Percentiles rank a stretch among this genome's conserved stretches.
phyloP scores from a whole-genome alignment of 2,888 invertebrate species.

The Stenurella melanura region DNA sequence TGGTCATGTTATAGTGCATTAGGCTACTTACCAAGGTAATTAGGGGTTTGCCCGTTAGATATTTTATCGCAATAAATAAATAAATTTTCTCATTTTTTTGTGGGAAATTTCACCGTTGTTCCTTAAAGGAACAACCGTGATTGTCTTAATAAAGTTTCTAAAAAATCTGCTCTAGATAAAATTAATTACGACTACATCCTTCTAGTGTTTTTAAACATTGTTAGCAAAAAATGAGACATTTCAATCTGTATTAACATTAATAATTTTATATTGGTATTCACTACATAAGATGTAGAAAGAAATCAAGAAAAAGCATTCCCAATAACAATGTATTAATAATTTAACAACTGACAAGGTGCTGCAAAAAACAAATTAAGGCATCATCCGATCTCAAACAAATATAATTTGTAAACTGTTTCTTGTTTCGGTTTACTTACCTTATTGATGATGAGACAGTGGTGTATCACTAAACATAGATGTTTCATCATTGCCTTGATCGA shows the following conservation, averaged over 20 bases:
- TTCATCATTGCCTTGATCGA: too few relatives aligned
- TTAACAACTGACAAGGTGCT: constrained; percentile 9
- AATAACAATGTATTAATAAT: constrained; percentile 24
- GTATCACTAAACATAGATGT: neutral
- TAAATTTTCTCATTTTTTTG: too few relatives aligned
- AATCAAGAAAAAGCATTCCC: constrained; percentile 6
- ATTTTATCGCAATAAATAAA: too few relatives aligned
- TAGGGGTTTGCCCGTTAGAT: too few relatives aligned
- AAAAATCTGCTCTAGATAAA: constrained; percentile 5
- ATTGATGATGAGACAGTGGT: neutral
- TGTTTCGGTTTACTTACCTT: constrained; percentile 27
- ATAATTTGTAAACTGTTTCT: neutral
- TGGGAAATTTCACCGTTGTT: too few relatives aligned
- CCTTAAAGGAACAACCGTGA: constrained; percentile 1
- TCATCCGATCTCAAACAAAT: constrained; percentile 12
- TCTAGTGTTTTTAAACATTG: constrained; percentile 5
- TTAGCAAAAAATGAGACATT: constrained; percentile 9
- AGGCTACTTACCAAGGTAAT: too few relatives aligned
- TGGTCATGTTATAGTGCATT: too few relatives aligned
- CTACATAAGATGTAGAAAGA: neutral
- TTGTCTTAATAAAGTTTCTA: constrained; percentile 8
- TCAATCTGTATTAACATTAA: constrained; percentile 16
- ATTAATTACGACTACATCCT: constrained; percentile 15
- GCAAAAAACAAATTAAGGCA: constrained; percentile 13
- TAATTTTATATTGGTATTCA: constrained; percentile 6